phyloP scores from a whole-genome alignment of 2,888 invertebrate species.

The Hololepta plana region DNA sequence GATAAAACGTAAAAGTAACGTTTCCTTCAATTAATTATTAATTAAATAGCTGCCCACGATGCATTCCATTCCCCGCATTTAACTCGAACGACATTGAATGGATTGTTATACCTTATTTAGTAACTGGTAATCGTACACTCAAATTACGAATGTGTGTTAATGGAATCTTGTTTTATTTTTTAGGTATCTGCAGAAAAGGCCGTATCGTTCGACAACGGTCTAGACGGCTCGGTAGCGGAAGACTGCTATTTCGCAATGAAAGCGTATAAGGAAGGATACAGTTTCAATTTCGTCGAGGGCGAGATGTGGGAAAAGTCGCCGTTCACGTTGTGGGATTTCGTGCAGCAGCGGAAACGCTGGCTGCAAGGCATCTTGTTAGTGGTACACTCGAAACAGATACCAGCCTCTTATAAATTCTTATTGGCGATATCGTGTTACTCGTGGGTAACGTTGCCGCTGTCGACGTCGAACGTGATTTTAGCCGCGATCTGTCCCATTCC shows the following conservation, averaged over 20 bases:
- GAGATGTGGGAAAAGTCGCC: constrained; percentile 99
- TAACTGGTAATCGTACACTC: no score
- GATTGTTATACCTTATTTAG: no score
- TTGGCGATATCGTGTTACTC: constrained; percentile 83
- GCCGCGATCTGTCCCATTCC: constrained; percentile 76
- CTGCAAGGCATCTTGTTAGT: constrained; percentile 80
- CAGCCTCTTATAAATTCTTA: constrained; percentile 58
- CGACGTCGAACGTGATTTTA: constrained; percentile 74
- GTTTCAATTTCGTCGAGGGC: constrained; percentile 91
- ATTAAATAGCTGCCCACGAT: no score
- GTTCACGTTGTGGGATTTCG: constrained; percentile 84
- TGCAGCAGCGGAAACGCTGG: constrained; percentile 94
- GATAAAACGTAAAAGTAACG: no score
- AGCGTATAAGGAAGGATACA: constrained; percentile 76
- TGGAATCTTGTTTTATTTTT: constrained; percentile 17
- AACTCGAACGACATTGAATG: no score
- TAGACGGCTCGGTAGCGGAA: constrained; percentile 94
- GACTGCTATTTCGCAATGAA: constrained; percentile 96
- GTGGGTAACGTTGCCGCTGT: constrained; percentile 85
- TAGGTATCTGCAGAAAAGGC: constrained; percentile 78
- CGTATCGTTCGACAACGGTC: constrained; percentile 90
- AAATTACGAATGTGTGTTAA: neutral
- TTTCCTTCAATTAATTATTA: no score
- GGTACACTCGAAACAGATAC: constrained; percentile 72
- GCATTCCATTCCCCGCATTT: no score